A percentile compares a stretch with the other conserved stretches of the same genome.
These are phyloP conservation scores for Diloba caeruleocephala DNA, from an alignment of 2,888 invertebrate species.

Conservation along the genomic window DNA sequence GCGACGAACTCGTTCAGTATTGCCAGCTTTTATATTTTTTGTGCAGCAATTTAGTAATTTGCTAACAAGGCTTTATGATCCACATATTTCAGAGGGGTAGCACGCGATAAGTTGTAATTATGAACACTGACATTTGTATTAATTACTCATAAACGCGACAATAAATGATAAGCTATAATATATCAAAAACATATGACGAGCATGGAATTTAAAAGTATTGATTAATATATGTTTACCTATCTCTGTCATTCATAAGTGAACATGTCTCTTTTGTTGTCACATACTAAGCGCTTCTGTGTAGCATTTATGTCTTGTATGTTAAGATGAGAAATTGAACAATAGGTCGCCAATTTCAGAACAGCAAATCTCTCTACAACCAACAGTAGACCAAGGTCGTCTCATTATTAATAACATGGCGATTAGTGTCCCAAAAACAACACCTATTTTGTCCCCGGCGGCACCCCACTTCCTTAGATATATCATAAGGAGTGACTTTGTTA, in stretches of 20 bases:
- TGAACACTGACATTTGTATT: constrained; percentile 3
- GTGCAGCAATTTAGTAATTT: constrained; percentile 26
- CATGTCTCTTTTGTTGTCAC: too few species aligned
- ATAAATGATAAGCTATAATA: not conserved
- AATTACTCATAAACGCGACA: not conserved
- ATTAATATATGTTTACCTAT: too few species aligned
- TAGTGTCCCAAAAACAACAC: constrained; percentile 9
- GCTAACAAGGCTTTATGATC: constrained; percentile 38
- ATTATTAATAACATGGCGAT: constrained; percentile 9
- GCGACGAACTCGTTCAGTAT: constrained; percentile 29
- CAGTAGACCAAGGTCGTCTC: constrained; percentile 1
- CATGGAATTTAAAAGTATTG: too few species aligned
- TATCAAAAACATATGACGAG: too few species aligned
- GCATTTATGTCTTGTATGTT: too few species aligned
- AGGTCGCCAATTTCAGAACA: too few species aligned
- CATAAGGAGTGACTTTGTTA: too few species aligned
- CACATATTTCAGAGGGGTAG: constrained; percentile 11
- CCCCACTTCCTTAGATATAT: not conserved
- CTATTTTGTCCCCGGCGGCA: not conserved
- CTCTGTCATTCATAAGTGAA: too few species aligned
- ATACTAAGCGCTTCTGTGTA: too few species aligned
- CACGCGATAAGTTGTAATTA: constrained; percentile 27
- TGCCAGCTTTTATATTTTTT: constrained; percentile 29
- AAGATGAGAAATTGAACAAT: too few species aligned
- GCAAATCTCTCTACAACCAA: too few species aligned